Conservation (phyloP, 2,888 invertebrate genomes). For the Candidula unifasciata region DNA sequence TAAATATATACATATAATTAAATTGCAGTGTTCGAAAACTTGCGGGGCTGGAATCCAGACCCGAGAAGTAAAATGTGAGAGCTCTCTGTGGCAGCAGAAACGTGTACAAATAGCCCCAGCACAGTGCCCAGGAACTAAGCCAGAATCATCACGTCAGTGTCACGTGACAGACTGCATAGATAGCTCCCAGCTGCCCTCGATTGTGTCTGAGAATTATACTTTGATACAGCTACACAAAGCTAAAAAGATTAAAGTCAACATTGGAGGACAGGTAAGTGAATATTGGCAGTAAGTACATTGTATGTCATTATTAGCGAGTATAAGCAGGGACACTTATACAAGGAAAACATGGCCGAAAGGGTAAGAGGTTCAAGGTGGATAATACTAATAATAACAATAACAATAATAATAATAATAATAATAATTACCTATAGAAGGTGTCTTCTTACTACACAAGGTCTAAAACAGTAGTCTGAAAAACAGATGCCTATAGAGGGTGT, state of each 20-base stretch:
- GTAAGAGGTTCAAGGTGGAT: no score
- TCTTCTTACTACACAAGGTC: no score
- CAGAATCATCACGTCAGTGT: constrained; percentile 61
- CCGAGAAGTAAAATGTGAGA: constrained; percentile 88
- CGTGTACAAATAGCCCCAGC: constrained; percentile 60
- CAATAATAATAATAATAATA: no score
- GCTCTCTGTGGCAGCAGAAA: constrained; percentile 41
- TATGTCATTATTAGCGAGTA: no score
- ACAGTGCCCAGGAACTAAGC: constrained; percentile 63
- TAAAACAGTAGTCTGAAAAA: no score
- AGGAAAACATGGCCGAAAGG: no score
- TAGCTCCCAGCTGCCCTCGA: constrained; percentile 28
- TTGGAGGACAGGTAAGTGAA: constrained; percentile 63
- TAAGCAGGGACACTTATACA: no score
- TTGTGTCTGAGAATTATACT: constrained; percentile 65
- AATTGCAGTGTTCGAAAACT: constrained; percentile 89
- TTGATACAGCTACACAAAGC: constrained; percentile 66
- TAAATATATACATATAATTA: no score
- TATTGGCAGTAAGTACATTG: neutral
- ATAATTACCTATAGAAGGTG: no score
- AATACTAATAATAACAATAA: no score
- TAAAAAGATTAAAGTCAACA: constrained; percentile 61
- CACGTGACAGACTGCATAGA: constrained; percentile 63
- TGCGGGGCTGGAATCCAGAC: constrained; percentile 91
- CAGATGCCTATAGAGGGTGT: no score